Base-by-base conservation (phyloP, 2,113 vertebrate species). In the Ellobius talpinus region DNA sequence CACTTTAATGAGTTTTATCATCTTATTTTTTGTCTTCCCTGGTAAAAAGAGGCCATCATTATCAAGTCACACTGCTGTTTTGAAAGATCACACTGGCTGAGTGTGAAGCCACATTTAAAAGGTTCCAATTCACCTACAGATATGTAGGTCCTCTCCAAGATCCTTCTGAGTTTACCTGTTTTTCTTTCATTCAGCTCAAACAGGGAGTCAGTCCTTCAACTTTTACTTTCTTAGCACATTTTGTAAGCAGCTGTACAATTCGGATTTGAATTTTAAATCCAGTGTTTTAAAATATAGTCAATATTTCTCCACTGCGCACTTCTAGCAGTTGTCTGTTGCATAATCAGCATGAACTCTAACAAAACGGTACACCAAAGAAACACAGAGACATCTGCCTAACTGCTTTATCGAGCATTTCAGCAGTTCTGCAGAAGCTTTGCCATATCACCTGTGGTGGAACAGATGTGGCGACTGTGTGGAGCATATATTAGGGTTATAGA, bases 371-470 rank as follows among this genome's bases (percentile, higher is more conserved):
- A 96, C 68, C 36, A 87, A 87, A 97, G 96, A 96, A 98, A 96
- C 73, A 74, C 94, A 91, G 73, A 97, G 96, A 97, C 94, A 97
- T 96, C 96, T 98, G 96, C 94, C 96, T 96, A 91, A 94, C 97
- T 81, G 96, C 86, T 95, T 97, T 96, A 98, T 93, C 82, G 92
- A 95, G 85, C 73, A 24, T 92, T 90, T 89, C 68, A 96, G 96
- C 86, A 89, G 84, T 97, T 98, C 82, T 5, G 0, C 19, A 45
- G 94, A 90, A 95, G 58, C 63, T 94, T 95, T 39, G 61, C 66
- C 31, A 8, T 86, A 70, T 96, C 95, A 97, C 98, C 97, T 98
- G 90, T 96, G 96, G 95, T 66, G 74, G 95, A 96, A 97, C 97
- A 98, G 97, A 98, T 98, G 98, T 52, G 74, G 73, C 31, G 42